Percentiles rank a stretch among this genome's conserved stretches.
Conservation (phyloP, 2,113 vertebrate species). For the Corynorhinus townsendii region DNA sequence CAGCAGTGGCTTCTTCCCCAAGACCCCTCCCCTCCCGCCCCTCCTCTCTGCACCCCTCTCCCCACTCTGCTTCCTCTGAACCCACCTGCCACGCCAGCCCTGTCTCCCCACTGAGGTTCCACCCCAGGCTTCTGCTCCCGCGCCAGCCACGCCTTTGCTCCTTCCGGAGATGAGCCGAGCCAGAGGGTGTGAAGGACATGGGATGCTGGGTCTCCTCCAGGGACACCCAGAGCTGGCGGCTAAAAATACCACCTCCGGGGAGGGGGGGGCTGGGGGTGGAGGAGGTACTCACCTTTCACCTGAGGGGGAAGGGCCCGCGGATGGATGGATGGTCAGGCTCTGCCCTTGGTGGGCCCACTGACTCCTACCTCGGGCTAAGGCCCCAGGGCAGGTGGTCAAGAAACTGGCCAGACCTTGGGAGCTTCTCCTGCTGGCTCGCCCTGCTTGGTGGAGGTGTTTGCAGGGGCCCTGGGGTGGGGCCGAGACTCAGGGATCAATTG, state of each 20-base stretch:
- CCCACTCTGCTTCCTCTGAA: accelerated
- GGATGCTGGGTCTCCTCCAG: not conserved
- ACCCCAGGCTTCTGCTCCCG: not conserved
- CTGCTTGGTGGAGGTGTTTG: accelerated
- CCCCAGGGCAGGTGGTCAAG: not conserved
- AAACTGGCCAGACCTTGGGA: accelerated
- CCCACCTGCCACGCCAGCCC: not conserved
- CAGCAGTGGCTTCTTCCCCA: accelerated
- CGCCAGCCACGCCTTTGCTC: not conserved
- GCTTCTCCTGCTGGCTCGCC: not conserved
- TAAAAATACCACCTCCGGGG: not conserved
- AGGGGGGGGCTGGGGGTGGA: not conserved
- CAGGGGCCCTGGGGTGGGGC: not conserved
- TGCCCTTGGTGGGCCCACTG: not conserved
- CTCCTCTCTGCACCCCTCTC: not conserved
- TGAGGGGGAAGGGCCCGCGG: not conserved
- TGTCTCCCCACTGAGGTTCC: not conserved
- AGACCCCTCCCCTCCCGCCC: not conserved
- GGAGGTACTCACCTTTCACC: not conserved
- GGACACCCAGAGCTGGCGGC: constrained; percentile 11
- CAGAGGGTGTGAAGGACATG: not conserved
- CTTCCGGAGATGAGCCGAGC: not conserved
- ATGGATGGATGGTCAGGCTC: not conserved
- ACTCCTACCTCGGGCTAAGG: not conserved
- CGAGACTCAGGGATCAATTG: not conserved